Conservation (phyloP, 2,888 invertebrate genomes). For the Cremastinae sp. region DNA sequence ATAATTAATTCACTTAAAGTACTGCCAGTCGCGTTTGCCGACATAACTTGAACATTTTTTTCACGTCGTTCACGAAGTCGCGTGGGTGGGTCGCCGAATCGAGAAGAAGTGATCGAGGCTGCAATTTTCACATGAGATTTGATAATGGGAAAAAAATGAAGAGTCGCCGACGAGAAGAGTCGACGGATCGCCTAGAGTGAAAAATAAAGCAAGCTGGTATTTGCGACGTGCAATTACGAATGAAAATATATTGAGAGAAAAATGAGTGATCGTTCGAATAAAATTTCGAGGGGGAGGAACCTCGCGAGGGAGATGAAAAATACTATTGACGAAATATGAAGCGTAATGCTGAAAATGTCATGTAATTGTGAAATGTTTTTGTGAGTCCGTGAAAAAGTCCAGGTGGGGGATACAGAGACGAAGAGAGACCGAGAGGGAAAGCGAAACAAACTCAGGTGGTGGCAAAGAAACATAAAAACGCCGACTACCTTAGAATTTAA, state of each 20-base stretch:
- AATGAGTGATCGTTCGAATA: too few relatives aligned
- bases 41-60: constrained; percentile 70
- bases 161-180: constrained; percentile 2
- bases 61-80: constrained; percentile 65
- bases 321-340: background rate
- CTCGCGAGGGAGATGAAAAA: background rate
- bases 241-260: constrained; percentile 12
- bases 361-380: constrained; percentile 1
- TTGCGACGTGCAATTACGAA: constrained; percentile 25
- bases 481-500: constrained; percentile 35
- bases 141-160: too few relatives aligned
- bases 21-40: constrained; percentile 76
- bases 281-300: background rate
- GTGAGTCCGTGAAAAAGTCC: constrained; percentile 38
- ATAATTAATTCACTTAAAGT: constrained; percentile 66
- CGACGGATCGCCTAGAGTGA: background rate
- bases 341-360: constrained; percentile 6
- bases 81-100: constrained; percentile 45
- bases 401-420: background rate
- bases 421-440: too few relatives aligned
- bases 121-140: constrained; percentile 2
- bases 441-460: background rate
- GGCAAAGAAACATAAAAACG: background rate
- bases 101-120: background rate
- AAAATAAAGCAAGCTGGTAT: constrained; percentile 29